Conservation (phyloP, 1,140 invertebrate species). For the Aleiodes sp. region DNA sequence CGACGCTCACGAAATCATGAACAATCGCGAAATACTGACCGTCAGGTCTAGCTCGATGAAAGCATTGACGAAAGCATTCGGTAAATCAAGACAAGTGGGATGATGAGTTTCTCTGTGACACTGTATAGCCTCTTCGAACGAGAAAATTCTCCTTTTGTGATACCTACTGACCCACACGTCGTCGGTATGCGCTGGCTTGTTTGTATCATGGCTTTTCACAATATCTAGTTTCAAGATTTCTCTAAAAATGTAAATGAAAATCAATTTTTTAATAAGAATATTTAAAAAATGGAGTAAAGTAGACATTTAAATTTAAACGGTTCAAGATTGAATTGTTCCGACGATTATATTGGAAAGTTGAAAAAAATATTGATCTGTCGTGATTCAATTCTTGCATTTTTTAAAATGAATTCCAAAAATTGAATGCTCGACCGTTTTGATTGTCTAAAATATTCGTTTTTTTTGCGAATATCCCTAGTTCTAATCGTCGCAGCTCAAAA, state of each 20-base stretch:
- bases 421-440: too few species aligned
- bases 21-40: slow-evolving; percentile 45
- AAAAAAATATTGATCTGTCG: too few species aligned
- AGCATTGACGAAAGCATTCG: slow-evolving; percentile 72
- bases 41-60: slow-evolving; percentile 79
- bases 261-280: too few species aligned
- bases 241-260: slow-evolving; percentile 23
- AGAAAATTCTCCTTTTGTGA: slow-evolving; percentile 72
- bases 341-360: too few species aligned
- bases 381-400: too few species aligned
- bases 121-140: slow-evolving; percentile 77
- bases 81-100: slow-evolving; percentile 77
- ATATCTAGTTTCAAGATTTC: slow-evolving; percentile 35
- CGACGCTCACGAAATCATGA: too few species aligned
- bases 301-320: too few species aligned
- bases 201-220: slow-evolving; percentile 64
- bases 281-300: neutral
- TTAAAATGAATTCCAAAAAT: too few species aligned
- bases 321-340: too few species aligned
- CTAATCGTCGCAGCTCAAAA: too few species aligned
- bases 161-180: slow-evolving; percentile 74
- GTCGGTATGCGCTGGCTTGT: slow-evolving; percentile 65
- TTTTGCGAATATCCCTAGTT: too few species aligned
- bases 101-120: slow-evolving; percentile 80
- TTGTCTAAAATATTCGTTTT: too few species aligned